phyloP scores from a whole-genome alignment of 2,888 invertebrate genomes.

The Scrobipalpa atriplicella region DNA sequence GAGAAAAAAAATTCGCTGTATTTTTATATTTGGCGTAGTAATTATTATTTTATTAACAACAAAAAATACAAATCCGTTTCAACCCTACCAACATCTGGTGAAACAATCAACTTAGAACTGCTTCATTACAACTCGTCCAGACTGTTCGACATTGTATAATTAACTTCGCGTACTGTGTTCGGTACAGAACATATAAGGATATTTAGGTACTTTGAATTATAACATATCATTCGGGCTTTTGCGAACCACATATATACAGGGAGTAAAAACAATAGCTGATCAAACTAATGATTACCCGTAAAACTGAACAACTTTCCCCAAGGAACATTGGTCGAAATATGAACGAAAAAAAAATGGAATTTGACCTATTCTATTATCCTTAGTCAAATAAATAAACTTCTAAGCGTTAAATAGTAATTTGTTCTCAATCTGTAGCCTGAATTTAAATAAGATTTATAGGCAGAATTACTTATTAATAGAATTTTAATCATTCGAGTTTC shows the following conservation, averaged over 20 bases:
- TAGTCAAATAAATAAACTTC: no score
- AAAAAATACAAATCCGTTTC: background rate
- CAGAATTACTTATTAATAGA: background rate
- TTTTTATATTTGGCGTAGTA: no score
- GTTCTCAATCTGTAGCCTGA: background rate
- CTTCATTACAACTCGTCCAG: constrained; percentile 18
- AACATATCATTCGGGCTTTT: no score
- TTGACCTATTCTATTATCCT: no score
- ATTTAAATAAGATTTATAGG: constrained; percentile 1
- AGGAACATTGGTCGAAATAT: background rate
- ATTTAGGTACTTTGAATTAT: no score
- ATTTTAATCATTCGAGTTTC: background rate
- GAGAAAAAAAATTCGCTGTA: no score
- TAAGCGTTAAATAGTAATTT: no score
- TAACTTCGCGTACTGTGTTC: background rate
- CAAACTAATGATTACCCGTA: no score
- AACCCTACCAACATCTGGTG: constrained; percentile 10
- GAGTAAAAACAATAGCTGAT: no score
- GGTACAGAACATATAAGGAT: background rate
- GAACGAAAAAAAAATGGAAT: no score
- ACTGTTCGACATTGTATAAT: background rate
- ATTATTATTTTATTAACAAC: no score
- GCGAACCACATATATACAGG: background rate
- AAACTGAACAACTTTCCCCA: background rate
- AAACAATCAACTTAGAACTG: constrained; percentile 20